Percentiles rank a stretch among this genome's conserved stretches.
Conservation (phyloP, 2,113 vertebrate species). For the Hippotragus niger region DNA sequence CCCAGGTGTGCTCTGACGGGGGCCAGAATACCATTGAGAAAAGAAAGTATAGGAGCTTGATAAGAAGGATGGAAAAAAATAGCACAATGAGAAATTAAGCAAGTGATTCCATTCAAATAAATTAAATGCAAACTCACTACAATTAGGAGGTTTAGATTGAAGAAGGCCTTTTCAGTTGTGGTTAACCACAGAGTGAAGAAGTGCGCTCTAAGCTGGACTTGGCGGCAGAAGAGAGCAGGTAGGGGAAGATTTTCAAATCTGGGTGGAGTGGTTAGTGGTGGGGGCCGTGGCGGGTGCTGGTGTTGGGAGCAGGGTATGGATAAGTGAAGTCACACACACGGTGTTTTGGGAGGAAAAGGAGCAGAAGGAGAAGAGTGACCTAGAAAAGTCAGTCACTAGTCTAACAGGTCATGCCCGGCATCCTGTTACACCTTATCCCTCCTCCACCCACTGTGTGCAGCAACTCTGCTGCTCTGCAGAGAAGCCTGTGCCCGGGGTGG, state of each 20-base stretch:
- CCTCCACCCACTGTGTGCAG: fast-evolving
- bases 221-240: neutral
- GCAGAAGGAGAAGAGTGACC: fast-evolving
- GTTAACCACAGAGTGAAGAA: neutral
- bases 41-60: neutral
- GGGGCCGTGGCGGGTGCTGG: fast-evolving
- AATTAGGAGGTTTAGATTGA: neutral
- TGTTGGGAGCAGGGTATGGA: neutral
- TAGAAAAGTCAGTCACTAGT: neutral
- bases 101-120: neutral
- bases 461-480: neutral
- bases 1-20: fast-evolving
- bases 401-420: neutral
- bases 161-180: neutral
- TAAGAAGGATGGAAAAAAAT: neutral
- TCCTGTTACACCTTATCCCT: neutral
- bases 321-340: neutral
- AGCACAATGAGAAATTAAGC: neutral
- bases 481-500: neutral
- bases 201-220: neutral
- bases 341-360: neutral
- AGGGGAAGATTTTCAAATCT: neutral
- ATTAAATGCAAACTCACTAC: neutral
- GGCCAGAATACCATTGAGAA: neutral
- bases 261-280: neutral